Base-by-base conservation (phyloP, 1,140 invertebrate genomes). In the Helicoverpa armigera region DNA sequence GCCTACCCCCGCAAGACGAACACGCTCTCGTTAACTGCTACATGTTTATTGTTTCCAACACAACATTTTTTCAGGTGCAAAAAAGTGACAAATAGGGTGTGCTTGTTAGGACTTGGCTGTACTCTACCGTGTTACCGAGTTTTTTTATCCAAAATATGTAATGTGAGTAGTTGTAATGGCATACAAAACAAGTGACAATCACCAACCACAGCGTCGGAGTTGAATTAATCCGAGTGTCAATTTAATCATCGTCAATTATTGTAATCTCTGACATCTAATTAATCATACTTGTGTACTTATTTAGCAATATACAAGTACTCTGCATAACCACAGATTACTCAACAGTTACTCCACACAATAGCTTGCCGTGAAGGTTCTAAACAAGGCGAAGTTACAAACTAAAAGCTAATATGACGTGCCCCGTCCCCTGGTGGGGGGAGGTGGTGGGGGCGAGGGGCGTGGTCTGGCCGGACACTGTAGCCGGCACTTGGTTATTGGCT, bases 401-500 rank as follows among this genome's bases (percentile, higher is more conserved):
- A 50, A 51, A 50, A 31, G 69, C 50, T 72, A 72, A 72, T 29
- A 31, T 72, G 69, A 54, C 10, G 50, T 12, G 35, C 43, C 67
- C 50, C 67, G 5, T 29, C 16, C 18, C 23, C 69, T 11, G 12
- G 50, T 10, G 13, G 3, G 3, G 10, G 29, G 10, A 11, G 51
- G 29, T 3, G 14, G 69, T 14, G 54, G 29, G 31, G 70, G 18
- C 4, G 50, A 3, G 72, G 74, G 75, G 75, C 75, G 75, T 77
- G 75, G 75, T 50, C 75, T 77, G 16, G 50, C 75, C 60, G 75
- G 75, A 77, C 75, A 65, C 75, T 77, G 75, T 67, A 67, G 50
- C 75, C 11, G 61, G 11, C 73, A 76, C 58, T 77, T 77, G 61
- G 48, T 77, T 61, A 72, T 61, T 79, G 56, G 56, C 78, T 56